Evolutionary conservation across 2,113 vertebrate genomes (phyloP), one percentile per base, ranked within the genome.

Genomic region (Corythoichthys intestinalis): DNA sequence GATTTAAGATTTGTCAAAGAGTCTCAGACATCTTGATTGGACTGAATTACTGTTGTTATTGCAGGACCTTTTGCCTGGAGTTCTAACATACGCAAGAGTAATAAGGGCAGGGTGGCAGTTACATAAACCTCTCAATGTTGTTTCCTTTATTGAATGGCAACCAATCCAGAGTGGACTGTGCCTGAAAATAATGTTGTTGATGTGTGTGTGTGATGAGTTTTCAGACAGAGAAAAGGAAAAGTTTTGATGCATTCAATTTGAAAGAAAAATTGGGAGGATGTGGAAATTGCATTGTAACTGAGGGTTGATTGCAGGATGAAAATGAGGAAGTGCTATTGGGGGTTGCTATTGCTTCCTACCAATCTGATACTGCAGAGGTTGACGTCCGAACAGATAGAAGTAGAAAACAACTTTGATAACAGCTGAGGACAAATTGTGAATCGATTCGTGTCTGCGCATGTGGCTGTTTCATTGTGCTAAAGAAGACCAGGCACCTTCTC

Each of bases 171-270:
- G 41, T 7, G 41, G 41, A 44, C 41, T 44, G 6, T 44, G 41
- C 41, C 6, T 44, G 41, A 57, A 37, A 57, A 57, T 57, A 57
- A 14, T 37, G 56, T 10, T 37, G 34, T 37, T 14, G 34, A 2
- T 20, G 15, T 52, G 15, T 38, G 50, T 41, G 48, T 54, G 63
- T 77, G 86, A 77, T 58, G 84, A 91, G 77, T 64, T 86, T 85
- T 48, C 77, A 70, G 63, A 4, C 46, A 53, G n/a, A 39, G 28
- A 63, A 10, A 67, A 46, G 46, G 76, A 83, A 77, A 72, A 86
- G 74, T 87, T 88, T 70, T 83, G 85, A 66, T 87, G 70, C 81
- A 86, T 83, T 77, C 83, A 77, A 50, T 78, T 80, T 89, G 64
- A 37, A 57, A 57, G 53, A 74, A 72, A 73, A 89, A 85, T 38